Conservation (phyloP, 2,797 vertebrate species). For the Carapus acus region DNA sequence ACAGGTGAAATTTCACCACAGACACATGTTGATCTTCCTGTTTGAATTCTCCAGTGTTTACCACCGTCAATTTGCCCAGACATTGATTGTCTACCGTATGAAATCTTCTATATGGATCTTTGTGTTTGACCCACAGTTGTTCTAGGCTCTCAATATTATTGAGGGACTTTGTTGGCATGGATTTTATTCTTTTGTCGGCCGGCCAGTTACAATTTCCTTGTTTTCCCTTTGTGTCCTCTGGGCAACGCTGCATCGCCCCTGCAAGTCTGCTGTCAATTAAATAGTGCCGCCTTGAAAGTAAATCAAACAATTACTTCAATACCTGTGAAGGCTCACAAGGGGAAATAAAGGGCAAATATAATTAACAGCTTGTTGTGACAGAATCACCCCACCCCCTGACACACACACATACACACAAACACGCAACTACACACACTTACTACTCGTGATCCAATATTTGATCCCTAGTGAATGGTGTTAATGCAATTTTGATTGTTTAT, state of each 20-base stretch:
- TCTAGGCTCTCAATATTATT: background rate
- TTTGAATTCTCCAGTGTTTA: background rate
- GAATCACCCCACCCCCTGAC: background rate
- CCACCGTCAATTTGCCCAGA: slow-evolving; percentile 3
- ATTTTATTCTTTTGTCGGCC: slow-evolving; percentile 1
- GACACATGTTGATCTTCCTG: too few relatives aligned
- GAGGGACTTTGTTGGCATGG: background rate
- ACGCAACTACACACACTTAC: background rate
- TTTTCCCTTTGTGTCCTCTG: slow-evolving; percentile 5
- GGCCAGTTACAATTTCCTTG: background rate
- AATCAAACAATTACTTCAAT: background rate
- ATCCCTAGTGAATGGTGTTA: background rate
- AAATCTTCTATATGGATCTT: background rate
- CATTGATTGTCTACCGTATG: too few relatives aligned
- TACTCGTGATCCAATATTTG: background rate
- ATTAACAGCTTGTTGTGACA: slow-evolving; percentile 26
- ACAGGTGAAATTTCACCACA: too few relatives aligned
- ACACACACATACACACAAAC: background rate
- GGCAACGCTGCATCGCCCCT: slow-evolving; percentile 3
- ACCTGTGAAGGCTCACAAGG: slow-evolving; percentile 13
- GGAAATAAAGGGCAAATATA: slow-evolving; percentile 31
- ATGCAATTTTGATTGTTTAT: background rate
- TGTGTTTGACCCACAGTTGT: slow-evolving; percentile 2
- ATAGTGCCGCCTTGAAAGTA: slow-evolving; percentile 2
- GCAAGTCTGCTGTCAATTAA: slow-evolving; percentile 15